phyloP scores from a whole-genome alignment of 2,888 invertebrate species.

The Heteromyza rotundicornis region DNA sequence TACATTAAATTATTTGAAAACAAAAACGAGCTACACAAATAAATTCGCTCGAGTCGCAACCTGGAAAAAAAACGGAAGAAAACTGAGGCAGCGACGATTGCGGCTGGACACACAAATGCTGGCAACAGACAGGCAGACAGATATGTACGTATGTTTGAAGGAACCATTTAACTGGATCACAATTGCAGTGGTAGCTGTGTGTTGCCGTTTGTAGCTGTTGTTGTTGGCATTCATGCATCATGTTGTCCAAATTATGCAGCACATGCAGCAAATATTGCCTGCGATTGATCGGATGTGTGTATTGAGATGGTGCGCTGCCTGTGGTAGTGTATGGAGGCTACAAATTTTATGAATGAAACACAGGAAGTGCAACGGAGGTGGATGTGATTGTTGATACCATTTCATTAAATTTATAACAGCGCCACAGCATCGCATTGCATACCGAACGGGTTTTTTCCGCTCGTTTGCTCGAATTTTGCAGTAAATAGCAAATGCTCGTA shows the following conservation, averaged over 20 bases:
- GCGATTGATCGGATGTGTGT: slow-evolving; percentile 1
- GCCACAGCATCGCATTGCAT: neutral
- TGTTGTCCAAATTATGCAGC: slow-evolving; percentile 43
- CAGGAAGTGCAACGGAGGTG: slow-evolving; percentile 18
- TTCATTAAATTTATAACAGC: slow-evolving; percentile 21
- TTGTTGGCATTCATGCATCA: neutral
- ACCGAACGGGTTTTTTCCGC: neutral
- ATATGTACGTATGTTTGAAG: neutral
- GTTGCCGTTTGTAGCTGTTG: neutral
- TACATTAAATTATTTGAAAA: slow-evolving; percentile 59
- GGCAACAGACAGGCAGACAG: neutral
- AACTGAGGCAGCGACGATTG: neutral
- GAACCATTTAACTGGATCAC: neutral
- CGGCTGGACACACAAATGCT: neutral
- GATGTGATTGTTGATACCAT: slow-evolving; percentile 38
- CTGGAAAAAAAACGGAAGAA: neutral
- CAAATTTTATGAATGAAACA: slow-evolving; percentile 6
- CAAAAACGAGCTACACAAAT: slow-evolving; percentile 54
- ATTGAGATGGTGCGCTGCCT: neutral
- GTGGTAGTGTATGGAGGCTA: neutral
- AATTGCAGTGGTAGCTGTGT: neutral
- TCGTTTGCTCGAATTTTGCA: neutral
- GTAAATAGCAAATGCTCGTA: neutral
- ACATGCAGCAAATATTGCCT: slow-evolving; percentile 24
- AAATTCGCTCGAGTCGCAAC: slow-evolving; percentile 47